Percentiles rank a stretch among this genome's conserved stretches.
Evolutionary conservation across 2,113 vertebrate species (phyloP).

Genomic region (Macroglossus sobrinus): DNA sequence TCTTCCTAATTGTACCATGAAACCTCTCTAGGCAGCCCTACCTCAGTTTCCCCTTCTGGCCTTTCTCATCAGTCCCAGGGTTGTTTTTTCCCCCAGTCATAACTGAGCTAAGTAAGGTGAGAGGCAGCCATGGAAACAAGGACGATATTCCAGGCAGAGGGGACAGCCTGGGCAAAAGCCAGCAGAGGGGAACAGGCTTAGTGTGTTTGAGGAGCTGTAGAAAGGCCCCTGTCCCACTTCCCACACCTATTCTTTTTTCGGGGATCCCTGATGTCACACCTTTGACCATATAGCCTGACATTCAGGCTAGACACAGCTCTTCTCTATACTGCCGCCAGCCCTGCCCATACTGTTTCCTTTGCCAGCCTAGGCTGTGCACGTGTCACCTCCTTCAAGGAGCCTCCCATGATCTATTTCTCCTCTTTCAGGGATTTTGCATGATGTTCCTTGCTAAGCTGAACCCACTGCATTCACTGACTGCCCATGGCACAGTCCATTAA

Average conservation of each 20-base stretch:
- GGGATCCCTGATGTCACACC: not conserved
- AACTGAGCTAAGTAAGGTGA: not conserved
- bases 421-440: not conserved
- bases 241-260: not conserved
- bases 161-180: not conserved
- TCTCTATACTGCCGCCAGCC: not conserved
- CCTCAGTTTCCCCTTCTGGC: not conserved
- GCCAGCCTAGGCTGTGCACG: not conserved
- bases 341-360: not conserved
- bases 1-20: not conserved
- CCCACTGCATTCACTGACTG: too few relatives aligned
- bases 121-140: not conserved
- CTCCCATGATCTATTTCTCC: not conserved
- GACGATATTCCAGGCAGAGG: not conserved
- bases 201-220: not conserved
- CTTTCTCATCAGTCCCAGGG: not conserved
- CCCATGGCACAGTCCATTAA: fast-evolving
- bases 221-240: not conserved
- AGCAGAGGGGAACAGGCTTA: fast-evolving
- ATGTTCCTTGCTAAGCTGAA: not conserved
- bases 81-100: not conserved
- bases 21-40: not conserved
- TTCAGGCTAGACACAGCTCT: not conserved
- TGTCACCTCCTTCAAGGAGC: not conserved
- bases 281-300: not conserved